Evolutionary conservation across 2,113 vertebrate genomes (phyloP).

Genomic region (Sorex araneus): DNA sequence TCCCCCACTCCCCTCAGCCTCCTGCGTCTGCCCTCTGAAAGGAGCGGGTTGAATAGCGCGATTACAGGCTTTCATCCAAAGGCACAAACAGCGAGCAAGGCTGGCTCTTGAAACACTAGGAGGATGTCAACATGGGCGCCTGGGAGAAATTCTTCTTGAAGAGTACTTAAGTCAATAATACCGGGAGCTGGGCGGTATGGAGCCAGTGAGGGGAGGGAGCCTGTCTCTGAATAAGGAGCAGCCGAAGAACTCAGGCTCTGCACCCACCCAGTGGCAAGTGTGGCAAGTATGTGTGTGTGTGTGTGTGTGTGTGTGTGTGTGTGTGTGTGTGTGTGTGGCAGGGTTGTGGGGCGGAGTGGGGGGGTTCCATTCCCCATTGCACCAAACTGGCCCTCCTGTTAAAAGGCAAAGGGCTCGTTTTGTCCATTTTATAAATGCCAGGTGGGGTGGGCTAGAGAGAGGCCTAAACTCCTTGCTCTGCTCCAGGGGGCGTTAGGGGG

Average conservation of each 20-base stretch:
- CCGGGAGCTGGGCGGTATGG: not conserved
- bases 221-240: not conserved
- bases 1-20: too few relatives aligned
- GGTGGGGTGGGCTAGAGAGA: not conserved
- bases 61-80: conserved; percentile 19
- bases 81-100: conserved; percentile 57
- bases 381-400: not conserved
- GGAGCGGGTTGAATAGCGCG: not conserved
- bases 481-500: not conserved
- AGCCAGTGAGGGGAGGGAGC: not conserved
- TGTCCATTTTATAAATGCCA: conserved; percentile 12
- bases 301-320: too few relatives aligned
- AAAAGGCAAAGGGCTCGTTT: conserved; percentile 31
- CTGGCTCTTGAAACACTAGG: conserved; percentile 43
- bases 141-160: conserved; percentile 64
- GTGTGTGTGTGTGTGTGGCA: too few relatives aligned
- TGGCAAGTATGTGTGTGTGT: too few relatives aligned
- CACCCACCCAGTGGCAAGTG: not conserved
- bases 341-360: not conserved
- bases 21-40: not conserved
- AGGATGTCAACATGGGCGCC: conserved; percentile 70
- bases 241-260: not conserved
- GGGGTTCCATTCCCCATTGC: not conserved
- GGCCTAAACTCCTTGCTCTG: not conserved
- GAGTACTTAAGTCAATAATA: conserved; percentile 29